Percentiles rank a stretch among this genome's conserved stretches.
Evolutionary conservation across 2,797 vertebrate genomes (phyloP).

Genomic region (Psittacula echo): DNA sequence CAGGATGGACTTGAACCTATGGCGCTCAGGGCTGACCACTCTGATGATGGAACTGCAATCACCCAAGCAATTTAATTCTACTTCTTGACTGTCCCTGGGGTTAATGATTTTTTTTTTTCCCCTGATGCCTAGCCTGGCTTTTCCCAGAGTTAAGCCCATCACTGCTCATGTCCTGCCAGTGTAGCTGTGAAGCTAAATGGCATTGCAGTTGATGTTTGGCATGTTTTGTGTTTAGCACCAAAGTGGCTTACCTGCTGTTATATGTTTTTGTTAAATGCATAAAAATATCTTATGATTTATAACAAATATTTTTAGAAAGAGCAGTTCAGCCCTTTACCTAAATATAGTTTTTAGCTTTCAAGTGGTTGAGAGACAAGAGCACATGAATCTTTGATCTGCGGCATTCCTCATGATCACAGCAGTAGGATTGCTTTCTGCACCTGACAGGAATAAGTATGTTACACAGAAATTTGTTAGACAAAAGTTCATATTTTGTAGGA

Average conservation of each 20-base stretch:
- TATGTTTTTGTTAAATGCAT: not conserved
- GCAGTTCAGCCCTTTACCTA: not conserved
- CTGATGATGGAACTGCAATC: not conserved
- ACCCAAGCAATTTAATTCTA: not conserved
- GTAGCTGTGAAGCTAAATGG: not conserved
- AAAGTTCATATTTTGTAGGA: not conserved
- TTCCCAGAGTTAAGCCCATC: not conserved
- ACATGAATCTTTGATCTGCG: not conserved
- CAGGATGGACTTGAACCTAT: not conserved
- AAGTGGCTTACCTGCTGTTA: not conserved
- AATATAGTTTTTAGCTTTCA: constrained; percentile 20
- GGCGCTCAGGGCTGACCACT: not conserved
- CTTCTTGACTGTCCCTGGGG: not conserved
- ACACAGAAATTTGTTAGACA: not conserved
- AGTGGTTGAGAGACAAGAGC: not conserved
- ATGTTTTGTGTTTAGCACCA: not conserved
- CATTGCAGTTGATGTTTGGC: not conserved
- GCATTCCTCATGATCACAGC: not conserved
- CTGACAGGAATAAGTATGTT: not conserved
- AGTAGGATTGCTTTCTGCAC: not conserved
- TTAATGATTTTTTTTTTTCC: not conserved
- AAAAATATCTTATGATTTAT: not conserved
- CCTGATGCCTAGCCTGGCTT: not conserved
- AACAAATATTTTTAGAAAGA: constrained; percentile 34
- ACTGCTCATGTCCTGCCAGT: fast-evolving